These are phyloP conservation scores for Columbina picui DNA, from an alignment of 2,113 vertebrate genomes.

Conservation along the genomic window DNA sequence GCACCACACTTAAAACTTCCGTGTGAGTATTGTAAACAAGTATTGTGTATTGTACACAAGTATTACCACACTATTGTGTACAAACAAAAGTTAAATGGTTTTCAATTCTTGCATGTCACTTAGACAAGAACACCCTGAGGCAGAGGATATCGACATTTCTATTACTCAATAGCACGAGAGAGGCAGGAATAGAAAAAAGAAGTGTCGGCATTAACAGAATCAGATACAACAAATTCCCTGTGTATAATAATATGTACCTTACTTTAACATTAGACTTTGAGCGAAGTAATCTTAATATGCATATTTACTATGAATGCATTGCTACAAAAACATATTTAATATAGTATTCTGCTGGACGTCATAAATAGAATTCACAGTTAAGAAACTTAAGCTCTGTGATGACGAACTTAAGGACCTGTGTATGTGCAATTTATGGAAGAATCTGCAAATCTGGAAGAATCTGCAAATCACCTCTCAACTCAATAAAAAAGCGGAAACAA, in stretches of 20 bases:
- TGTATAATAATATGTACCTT: background rate
- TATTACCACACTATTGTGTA: background rate
- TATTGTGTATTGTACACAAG: no score
- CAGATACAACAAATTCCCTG: background rate
- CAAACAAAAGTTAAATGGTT: background rate
- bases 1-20: background rate
- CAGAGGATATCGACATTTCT: background rate
- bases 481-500: background rate
- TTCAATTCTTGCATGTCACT: background rate
- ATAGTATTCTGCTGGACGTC: accelerated
- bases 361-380: background rate
- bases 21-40: no score
- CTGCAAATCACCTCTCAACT: background rate
- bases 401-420: no score
- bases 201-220: background rate
- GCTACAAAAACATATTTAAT: no score
- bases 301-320: no score
- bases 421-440: background rate
- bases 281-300: background rate
- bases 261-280: background rate
- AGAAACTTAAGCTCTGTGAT: background rate
- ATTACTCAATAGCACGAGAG: background rate
- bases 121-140: background rate
- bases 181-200: background rate
- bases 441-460: background rate